Conservation (phyloP, 2,888 invertebrate species). For the Sphecodes monilicornis region DNA sequence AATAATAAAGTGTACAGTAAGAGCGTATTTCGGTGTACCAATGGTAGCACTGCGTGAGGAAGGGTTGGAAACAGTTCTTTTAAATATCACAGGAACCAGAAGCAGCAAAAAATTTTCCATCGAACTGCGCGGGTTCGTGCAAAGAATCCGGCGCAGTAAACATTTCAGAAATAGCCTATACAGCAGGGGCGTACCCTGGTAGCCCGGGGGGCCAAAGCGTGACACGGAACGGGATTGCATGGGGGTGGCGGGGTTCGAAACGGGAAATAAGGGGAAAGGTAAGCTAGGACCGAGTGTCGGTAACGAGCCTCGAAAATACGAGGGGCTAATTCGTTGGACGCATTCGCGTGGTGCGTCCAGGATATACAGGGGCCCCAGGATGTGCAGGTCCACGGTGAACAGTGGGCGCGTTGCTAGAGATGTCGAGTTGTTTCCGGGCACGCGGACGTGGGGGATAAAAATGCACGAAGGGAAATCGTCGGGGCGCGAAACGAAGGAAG, state of each 20-base stretch:
- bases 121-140: not conserved
- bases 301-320: conserved; percentile 55
- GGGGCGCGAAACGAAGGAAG: conserved; percentile 8
- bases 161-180: not conserved
- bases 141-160: not conserved
- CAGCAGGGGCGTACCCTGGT: conserved; percentile 53
- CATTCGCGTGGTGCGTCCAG: not conserved
- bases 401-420: not conserved
- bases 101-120: not conserved
- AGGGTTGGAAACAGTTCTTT: not conserved
- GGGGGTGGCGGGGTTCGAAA: conserved; percentile 51
- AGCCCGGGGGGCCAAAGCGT: conserved; percentile 62
- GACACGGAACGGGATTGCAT: conserved; percentile 63
- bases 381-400: not conserved
- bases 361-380: not conserved
- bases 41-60: too few species aligned
- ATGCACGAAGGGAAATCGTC: conserved; percentile 15
- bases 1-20: conserved; percentile 27
- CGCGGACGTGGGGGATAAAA: not conserved
- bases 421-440: conserved; percentile 8
- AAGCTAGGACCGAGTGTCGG: conserved; percentile 33
- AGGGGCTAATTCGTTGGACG: conserved; percentile 59
- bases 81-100: not conserved
- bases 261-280: conserved; percentile 55
- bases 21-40: too few species aligned